These are phyloP conservation scores for Acromyrmex echinatior DNA, from an alignment of 1,140 invertebrate species.

Conservation along the genomic window DNA sequence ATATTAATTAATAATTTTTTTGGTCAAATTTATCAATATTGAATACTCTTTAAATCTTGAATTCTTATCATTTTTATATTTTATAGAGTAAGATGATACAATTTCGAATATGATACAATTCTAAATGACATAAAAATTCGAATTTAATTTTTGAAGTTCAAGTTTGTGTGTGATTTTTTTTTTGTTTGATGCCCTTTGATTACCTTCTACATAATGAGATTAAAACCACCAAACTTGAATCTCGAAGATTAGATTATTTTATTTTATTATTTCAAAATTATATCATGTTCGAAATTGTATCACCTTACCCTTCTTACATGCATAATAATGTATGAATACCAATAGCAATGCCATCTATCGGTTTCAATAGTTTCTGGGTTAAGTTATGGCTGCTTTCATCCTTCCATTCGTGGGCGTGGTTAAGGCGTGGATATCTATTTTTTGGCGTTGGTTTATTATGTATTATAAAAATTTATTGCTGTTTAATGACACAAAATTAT, in stretches of 20 bases:
- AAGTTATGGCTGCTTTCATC: constrained; percentile 85
- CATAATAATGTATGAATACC: not conserved
- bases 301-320: not conserved
- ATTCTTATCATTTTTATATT: not conserved
- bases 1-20: not conserved
- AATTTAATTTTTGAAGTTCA: no score
- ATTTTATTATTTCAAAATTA: no score
- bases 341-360: constrained; percentile 83
- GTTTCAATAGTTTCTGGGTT: constrained; percentile 80
- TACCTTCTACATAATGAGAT: no score
- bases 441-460: constrained; percentile 42
- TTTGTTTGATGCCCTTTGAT: no score
- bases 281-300: no score
- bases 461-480: not conserved
- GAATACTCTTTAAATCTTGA: not conserved
- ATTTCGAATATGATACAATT: no score
- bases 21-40: not conserved
- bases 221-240: no score
- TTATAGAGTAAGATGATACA: no score
- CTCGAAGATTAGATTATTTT: no score
- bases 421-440: constrained; percentile 72
- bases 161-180: no score
- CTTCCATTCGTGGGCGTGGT: constrained; percentile 77
- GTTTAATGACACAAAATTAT: not conserved
- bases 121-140: no score